Base-by-base conservation (phyloP, 1,140 invertebrate genomes). In the Sminthurinus signatus region DNA sequence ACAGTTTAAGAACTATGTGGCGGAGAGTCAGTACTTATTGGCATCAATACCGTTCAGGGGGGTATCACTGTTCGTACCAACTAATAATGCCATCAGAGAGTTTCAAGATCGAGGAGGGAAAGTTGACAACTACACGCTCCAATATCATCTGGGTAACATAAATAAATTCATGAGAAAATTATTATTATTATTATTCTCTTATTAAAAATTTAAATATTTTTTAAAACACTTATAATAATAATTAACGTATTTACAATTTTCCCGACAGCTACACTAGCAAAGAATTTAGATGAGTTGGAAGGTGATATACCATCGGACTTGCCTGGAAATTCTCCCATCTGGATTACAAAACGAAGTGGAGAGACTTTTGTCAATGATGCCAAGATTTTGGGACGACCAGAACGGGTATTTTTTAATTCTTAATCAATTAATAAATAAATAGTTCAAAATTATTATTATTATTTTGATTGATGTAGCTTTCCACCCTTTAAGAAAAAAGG, bases 341-440 rank as follows among this genome's bases (percentile, higher is more conserved):
- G 70, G 70, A 52, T 72, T 12, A 72, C 70, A 17, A 52, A 42
- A 39, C 51, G 43, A 39, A 51, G 56, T 21, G 43, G 29, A 14
- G 67, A 72, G 4, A 60, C 67, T 14, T 72, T 42, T 50, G 51
- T 72, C 10, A 72, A 72, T 63, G 67, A 72, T 60, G 70, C 70
- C 19, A 64, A 64, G 51, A 50, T 72, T 5, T 29, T 56, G 4
- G 27, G 28, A 19, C 27, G 27, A 17, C 44, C 42, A n/a, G 51
- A 64, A 21, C 15, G 23, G n/a, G 62, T 65, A 23, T 64, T n/a
- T n/a, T n/a, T n/a, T n/a, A n/a, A n/a, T n/a, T n/a, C n/a, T n/a
- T n/a, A n/a, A n/a, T n/a, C n/a, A n/a, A n/a, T n/a, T n/a, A n/a
- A n/a, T n/a, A n/a, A n/a, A n/a, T n/a, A n/a, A n/a, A n/a, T n/a